Evolutionary conservation across 64 coral and sea anemone species (phyloP).

Genomic region (Astreopora myriophthalma): DNA sequence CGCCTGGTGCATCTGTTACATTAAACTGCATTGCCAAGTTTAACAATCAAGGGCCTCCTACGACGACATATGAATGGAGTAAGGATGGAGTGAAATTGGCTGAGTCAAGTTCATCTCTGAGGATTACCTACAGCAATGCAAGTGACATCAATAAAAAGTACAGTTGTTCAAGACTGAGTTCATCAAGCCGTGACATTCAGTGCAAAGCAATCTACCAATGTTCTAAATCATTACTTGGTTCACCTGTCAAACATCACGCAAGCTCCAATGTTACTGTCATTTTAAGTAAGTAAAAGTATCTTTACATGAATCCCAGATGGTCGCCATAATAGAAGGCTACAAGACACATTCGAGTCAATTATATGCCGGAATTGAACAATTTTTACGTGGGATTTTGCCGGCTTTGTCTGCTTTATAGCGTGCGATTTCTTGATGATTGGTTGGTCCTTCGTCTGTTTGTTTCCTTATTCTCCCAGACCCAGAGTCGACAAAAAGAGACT

Average conservation of each 20-base stretch:
- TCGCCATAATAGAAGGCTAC: no score
- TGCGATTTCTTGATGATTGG: no score
- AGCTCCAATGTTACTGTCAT: background rate
- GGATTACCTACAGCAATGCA: background rate
- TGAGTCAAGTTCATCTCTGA: background rate
- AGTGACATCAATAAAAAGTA: background rate
- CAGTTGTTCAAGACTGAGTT: background rate
- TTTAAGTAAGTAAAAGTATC: background rate
- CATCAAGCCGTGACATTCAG: background rate
- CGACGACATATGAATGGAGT: background rate
- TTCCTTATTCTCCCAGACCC: no score
- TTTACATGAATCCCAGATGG: background rate
- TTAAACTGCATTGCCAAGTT: background rate
- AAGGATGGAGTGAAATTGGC: background rate
- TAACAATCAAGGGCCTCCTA: background rate
- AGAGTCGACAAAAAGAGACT: no score
- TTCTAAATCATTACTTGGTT: background rate
- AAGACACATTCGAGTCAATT: no score
- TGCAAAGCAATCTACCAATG: background rate
- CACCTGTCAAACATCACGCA: background rate
- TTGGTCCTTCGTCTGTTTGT: no score
- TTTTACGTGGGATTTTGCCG: no score
- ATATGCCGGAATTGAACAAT: no score
- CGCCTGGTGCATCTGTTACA: background rate
- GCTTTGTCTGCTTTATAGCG: no score